Conservation (phyloP, 2,113 vertebrate genomes). For the Chitala chitala region DNA sequence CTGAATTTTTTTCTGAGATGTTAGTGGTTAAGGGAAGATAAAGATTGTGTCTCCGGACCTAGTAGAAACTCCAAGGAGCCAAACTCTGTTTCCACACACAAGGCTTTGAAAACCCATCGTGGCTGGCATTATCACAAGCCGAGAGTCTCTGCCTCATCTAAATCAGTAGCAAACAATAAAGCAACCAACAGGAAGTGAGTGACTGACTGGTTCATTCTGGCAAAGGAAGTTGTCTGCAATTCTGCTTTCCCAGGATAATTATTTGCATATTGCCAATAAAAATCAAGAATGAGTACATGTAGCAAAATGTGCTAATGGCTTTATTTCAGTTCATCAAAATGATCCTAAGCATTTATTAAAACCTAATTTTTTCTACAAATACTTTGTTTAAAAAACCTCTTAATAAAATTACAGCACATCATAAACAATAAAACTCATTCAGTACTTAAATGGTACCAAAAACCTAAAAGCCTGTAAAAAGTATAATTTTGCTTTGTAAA, state of each 20-base stretch:
- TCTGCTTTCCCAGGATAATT: background rate
- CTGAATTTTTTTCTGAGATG: too few species aligned
- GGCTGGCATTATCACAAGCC: too few species aligned
- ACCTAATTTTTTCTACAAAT: background rate
- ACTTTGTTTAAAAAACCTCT: background rate
- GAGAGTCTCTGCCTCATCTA: too few species aligned
- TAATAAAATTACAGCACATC: background rate
- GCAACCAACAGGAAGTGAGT: too few species aligned
- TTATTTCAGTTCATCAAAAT: conserved; percentile 53
- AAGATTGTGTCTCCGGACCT: too few species aligned
- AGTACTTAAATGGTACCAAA: background rate
- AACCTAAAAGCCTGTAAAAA: background rate
- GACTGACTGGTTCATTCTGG: too few species aligned
- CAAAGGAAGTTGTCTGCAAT: too few species aligned
- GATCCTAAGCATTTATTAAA: background rate
- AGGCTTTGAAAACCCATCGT: too few species aligned
- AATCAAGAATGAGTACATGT: background rate
- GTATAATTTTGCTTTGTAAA: background rate
- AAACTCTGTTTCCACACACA: background rate
- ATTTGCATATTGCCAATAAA: background rate
- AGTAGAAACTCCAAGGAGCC: too few species aligned
- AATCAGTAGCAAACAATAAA: too few species aligned
- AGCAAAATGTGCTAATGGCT: conserved; percentile 27
- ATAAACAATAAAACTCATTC: background rate
- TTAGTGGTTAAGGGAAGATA: too few species aligned